A percentile compares a stretch with the other conserved stretches of the same genome.
Conservation (phyloP, 2,888 invertebrate genomes). For the Tinea semifulvella region DNA sequence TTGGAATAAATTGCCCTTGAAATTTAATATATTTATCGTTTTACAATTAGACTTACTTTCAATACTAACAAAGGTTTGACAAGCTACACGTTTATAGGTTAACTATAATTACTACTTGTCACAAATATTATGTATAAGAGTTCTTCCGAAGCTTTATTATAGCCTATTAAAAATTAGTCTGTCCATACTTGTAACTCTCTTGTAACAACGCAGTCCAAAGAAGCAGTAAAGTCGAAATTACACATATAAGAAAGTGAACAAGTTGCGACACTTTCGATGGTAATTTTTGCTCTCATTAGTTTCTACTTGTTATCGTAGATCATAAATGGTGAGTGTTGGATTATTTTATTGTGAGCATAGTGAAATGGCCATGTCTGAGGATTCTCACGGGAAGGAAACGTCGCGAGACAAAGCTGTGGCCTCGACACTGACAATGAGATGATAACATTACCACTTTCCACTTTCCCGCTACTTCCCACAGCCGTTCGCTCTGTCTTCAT, state of each 20-base stretch:
- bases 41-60: neutral
- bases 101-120: too few species aligned
- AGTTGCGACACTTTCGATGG: conserved; percentile 7
- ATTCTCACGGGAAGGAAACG: conserved; percentile 43
- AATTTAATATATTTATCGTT: neutral
- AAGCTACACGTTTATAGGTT: too few species aligned
- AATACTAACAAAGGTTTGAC: too few species aligned
- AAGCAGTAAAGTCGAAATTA: too few species aligned
- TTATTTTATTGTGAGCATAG: conserved; percentile 13
- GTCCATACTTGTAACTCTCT: too few species aligned
- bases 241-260: conserved; percentile 1
- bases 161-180: too few species aligned
- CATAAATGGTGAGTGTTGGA: conserved; percentile 8
- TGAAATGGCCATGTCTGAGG: conserved; percentile 14
- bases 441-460: conserved; percentile 46
- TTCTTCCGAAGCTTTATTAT: too few species aligned
- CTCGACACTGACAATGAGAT: conserved; percentile 54
- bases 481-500: conserved; percentile 3
- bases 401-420: conserved; percentile 38
- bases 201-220: too few species aligned
- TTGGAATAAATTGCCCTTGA: conserved; percentile 2
- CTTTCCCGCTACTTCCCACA: conserved; percentile 54
- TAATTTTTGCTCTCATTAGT: conserved; percentile 13
- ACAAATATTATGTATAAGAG: too few species aligned
- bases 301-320: conserved; percentile 12